A percentile compares a stretch with the other conserved stretches of the same genome.
Evolutionary conservation across 2,888 invertebrate genomes (phyloP).

Genomic region (Proisotoma minuta): DNA sequence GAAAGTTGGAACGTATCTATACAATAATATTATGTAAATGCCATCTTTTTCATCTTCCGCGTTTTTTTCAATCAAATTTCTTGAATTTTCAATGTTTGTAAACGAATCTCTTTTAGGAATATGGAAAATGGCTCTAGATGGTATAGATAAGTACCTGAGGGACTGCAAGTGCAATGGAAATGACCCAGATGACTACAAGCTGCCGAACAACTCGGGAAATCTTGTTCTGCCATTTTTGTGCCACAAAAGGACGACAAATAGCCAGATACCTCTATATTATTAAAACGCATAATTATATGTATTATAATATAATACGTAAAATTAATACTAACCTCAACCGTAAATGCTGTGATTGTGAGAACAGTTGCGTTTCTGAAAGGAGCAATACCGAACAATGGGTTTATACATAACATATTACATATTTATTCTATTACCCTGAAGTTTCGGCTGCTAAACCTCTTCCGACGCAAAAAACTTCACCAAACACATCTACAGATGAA

Average conservation of each 20-base stretch:
- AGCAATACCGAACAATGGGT: too few species aligned
- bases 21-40: too few species aligned
- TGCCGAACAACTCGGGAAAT: constrained; percentile 52
- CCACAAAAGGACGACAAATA: constrained; percentile 54
- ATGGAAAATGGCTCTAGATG: constrained; percentile 70
- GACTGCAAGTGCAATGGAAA: constrained; percentile 51
- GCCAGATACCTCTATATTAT: constrained; percentile 51
- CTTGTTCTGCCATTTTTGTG: constrained; percentile 52
- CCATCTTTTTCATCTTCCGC: too few species aligned
- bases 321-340: constrained; percentile 50
- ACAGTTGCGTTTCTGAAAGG: constrained; percentile 56
- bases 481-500: constrained; percentile 49
- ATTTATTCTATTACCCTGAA: too few species aligned
- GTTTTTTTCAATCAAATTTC: constrained; percentile 11
- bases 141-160: constrained; percentile 72
- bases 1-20: too few species aligned
- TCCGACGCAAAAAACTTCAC: constrained; percentile 53
- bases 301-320: constrained; percentile 48
- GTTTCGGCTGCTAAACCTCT: constrained; percentile 57
- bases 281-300: constrained; percentile 49
- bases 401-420: too few species aligned
- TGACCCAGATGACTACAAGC: constrained; percentile 53
- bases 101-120: too few species aligned
- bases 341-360: constrained; percentile 56
- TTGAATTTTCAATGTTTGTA: too few species aligned